These are phyloP conservation scores for Cosmia pyralina DNA, from an alignment of 2,888 invertebrate genomes.

Conservation along the genomic window DNA sequence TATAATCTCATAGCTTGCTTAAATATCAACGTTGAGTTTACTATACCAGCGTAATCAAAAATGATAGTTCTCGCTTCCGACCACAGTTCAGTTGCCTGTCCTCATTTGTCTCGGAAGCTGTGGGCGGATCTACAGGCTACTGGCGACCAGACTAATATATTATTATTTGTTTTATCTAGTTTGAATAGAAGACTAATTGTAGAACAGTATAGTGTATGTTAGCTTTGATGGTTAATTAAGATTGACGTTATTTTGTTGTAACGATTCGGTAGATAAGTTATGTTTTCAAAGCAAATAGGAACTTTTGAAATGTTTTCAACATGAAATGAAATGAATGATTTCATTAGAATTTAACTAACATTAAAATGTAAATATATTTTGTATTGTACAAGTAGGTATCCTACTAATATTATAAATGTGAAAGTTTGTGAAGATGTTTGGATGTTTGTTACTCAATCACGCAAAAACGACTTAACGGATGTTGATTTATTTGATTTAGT, in stretches of 20 bases:
- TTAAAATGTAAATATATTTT: no score
- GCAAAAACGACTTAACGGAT: no score
- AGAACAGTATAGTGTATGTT: background rate
- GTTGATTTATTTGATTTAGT: no score
- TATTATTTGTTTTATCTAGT: slow-evolving; percentile 18
- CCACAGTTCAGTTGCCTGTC: background rate
- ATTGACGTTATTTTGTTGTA: background rate
- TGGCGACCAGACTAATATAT: slow-evolving; percentile 6
- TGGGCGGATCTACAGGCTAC: background rate
- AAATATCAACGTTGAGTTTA: background rate
- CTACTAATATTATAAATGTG: no score
- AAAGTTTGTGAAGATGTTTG: no score
- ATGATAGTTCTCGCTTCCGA: no score
- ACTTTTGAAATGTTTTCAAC: background rate
- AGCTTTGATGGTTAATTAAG: slow-evolving; percentile 12
- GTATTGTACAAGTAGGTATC: no score
- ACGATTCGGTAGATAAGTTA: background rate
- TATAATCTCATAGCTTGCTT: background rate
- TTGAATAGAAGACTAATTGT: slow-evolving; percentile 18
- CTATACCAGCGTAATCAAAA: background rate
- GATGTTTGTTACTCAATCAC: no score
- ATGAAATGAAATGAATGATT: no score
- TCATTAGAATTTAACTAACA: no score
- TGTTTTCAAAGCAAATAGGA: background rate
- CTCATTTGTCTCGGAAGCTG: slow-evolving; percentile 14